Percentiles rank a stretch among this genome's conserved stretches.
These are phyloP conservation scores for Anthophora plumipes DNA, from an alignment of 2,888 invertebrate species.

Conservation along the genomic window DNA sequence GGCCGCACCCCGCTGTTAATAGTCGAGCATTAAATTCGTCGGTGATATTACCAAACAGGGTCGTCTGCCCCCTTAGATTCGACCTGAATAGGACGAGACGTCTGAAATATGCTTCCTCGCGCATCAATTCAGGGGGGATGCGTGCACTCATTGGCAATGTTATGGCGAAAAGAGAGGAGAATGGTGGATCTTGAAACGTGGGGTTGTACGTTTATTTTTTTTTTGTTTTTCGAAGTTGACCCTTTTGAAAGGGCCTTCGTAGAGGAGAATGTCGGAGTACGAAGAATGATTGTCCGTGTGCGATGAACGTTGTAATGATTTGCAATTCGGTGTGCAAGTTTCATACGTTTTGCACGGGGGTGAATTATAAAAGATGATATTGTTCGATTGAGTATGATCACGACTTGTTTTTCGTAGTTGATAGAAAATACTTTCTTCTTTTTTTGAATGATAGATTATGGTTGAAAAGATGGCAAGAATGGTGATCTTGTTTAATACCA, in stretches of 20 bases:
- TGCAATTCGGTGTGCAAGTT: not conserved
- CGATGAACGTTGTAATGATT: slow-evolving; percentile 23
- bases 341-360: not conserved
- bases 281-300: not conserved
- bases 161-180: slow-evolving; percentile 1
- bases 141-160: slow-evolving; percentile 45
- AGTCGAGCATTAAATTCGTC: slow-evolving; percentile 83
- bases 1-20: slow-evolving; percentile 80
- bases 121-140: slow-evolving; percentile 34
- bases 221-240: slow-evolving; percentile 24
- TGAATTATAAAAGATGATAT: slow-evolving; percentile 7
- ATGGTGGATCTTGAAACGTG: slow-evolving; percentile 3
- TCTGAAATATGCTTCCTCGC: slow-evolving; percentile 66
- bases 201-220: slow-evolving; percentile 5
- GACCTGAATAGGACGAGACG: slow-evolving; percentile 62
- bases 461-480: not conserved
- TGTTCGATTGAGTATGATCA: not conserved
- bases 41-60: slow-evolving; percentile 81
- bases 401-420: not conserved
- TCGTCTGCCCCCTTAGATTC: slow-evolving; percentile 48
- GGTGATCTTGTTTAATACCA: not conserved
- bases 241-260: slow-evolving; percentile 16
- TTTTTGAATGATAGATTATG: not conserved
- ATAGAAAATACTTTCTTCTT: not conserved
- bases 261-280: not conserved